Evolutionary conservation across 2,888 invertebrate species (phyloP), one percentile per base, ranked within the genome.

Genomic region (Smittia aterrima): DNA sequence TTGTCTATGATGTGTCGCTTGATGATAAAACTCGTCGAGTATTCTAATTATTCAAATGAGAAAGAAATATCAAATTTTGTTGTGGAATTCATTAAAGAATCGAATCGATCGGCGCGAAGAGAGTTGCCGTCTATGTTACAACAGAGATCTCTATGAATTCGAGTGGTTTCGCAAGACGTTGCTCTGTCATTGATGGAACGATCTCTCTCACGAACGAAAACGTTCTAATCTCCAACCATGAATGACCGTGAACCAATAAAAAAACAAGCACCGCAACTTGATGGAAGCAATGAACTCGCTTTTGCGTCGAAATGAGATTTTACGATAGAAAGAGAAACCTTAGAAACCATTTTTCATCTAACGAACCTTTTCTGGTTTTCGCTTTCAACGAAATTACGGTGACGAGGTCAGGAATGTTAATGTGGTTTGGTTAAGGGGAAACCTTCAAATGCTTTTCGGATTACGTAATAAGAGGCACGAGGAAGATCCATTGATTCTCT

Each of bases 1-100:
- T 77, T 77, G 73, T 80, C 81, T 16, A 79, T 76, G 68, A 82
- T 82, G 77, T 81, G 82, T 13, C 82, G 78, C 75, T 82, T 82
- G 13, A 82, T 77, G 41, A 82, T 82, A n/a, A 82, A 76, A 1
- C 81, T 76, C 38, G 75, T 18, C 6, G 73, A 62, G 22, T 18
- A 75, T 13, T 77, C 78, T 78, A 67, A 7, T 11, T 4, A 47
- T 58, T 22, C 9, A 18, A 58, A 58, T 58, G 58, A 58, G 58
- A 22, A 27, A 25, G 11, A 24, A 27, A 66, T 25, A n/a, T 25
- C 22, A 27, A 58, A 58, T 6, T 11, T 47, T 47, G 2, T 2
- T 47, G 16, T 47, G 16, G 47, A 47, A 47, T 47, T 47, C 47
- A 47, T 47, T 47, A 47, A 47, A n/a, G 47, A 47, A n/a, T 47